A percentile compares a stretch with the other conserved stretches of the same genome.
These are phyloP conservation scores for Anisognathus igniventris DNA, from an alignment of 2,797 vertebrate species.

Conservation along the genomic window DNA sequence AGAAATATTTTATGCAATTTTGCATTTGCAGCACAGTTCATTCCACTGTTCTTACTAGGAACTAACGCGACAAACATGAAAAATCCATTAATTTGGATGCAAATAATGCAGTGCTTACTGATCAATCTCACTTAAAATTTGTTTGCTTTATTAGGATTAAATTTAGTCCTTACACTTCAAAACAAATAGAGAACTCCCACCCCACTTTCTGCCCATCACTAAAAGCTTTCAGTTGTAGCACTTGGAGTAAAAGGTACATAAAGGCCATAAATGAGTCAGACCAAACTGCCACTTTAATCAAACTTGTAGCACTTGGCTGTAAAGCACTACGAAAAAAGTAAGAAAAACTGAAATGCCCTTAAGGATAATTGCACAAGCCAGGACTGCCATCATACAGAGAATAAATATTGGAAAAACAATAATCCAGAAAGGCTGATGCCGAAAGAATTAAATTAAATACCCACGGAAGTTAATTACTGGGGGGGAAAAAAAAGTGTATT, in stretches of 20 bases:
- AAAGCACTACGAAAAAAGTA: background rate
- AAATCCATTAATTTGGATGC: background rate
- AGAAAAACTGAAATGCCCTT: slow-evolving; percentile 5
- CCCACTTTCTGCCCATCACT: background rate
- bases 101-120: background rate
- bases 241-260: background rate
- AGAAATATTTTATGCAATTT: background rate
- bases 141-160: background rate
- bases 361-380: slow-evolving; percentile 37
- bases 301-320: slow-evolving; percentile 8
- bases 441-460: slow-evolving; percentile 49
- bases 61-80: background rate
- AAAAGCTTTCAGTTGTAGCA: background rate
- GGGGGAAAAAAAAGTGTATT: background rate
- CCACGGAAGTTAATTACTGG: slow-evolving; percentile 48
- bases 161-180: background rate
- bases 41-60: background rate
- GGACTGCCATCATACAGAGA: background rate
- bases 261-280: background rate
- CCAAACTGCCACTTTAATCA: slow-evolving; percentile 35
- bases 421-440: slow-evolving; percentile 31
- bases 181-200: background rate
- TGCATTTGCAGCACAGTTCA: background rate
- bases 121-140: background rate
- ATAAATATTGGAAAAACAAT: slow-evolving; percentile 62